Evolutionary conservation across 2,113 vertebrate genomes (phyloP).

Genomic region (Bos javanicus): DNA sequence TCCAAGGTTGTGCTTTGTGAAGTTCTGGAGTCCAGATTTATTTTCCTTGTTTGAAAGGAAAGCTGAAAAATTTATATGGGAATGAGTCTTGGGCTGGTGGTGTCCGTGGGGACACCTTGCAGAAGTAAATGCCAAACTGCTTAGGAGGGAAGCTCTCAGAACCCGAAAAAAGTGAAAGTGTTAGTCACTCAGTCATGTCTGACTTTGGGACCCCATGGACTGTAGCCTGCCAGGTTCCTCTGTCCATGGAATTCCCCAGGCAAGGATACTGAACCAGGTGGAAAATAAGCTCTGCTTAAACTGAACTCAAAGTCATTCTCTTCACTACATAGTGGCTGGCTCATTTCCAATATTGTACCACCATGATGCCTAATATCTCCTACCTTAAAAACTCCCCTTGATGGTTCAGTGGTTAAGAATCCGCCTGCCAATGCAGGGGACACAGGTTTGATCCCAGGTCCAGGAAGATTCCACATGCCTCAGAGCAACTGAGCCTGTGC

Average conservation of each 20-base stretch:
- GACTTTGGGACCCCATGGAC: background rate
- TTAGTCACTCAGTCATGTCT: background rate
- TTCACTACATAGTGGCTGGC: background rate
- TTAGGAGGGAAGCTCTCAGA: background rate
- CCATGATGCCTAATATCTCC: background rate
- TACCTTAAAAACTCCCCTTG: background rate
- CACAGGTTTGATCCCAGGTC: background rate
- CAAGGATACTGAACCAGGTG: background rate
- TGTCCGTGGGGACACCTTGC: background rate
- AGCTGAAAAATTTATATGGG: background rate
- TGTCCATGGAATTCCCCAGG: background rate
- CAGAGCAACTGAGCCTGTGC: rapidly evolving
- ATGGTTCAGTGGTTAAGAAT: background rate
- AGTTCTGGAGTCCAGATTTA: background rate
- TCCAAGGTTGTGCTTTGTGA: background rate
- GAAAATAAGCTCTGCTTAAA: background rate
- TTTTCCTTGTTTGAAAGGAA: background rate
- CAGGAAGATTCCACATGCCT: background rate
- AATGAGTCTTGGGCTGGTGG: background rate
- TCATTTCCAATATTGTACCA: background rate
- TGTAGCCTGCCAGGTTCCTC: background rate
- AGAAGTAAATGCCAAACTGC: background rate
- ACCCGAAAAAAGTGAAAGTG: background rate
- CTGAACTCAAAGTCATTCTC: background rate
- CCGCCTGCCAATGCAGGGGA: background rate